Evolutionary conservation across 2,113 vertebrate species (phyloP).

Genomic region (Mormyrus lacerda): DNA sequence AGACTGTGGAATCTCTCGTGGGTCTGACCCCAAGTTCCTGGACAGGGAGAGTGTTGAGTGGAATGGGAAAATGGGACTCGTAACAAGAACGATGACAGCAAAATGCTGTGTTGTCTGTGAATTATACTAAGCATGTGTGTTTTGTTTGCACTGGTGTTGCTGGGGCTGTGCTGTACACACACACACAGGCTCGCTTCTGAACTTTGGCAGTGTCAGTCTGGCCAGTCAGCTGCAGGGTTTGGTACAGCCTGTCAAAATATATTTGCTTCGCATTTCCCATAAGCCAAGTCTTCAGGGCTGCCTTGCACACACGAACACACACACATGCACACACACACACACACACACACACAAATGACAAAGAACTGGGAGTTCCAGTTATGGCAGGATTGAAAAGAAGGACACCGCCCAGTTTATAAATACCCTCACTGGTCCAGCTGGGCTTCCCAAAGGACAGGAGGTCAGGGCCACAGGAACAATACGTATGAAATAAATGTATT

Average conservation of each 20-base stretch:
- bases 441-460: background rate
- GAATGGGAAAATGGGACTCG: conserved; percentile 41
- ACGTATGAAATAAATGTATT: background rate
- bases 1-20: conserved; percentile 45
- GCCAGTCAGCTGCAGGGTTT: conserved; percentile 54
- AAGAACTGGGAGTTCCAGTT: background rate
- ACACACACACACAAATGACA: background rate
- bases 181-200: conserved; percentile 34
- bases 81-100: background rate
- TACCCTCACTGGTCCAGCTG: background rate
- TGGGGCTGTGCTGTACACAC: background rate
- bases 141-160: background rate
- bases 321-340: conserved; percentile 26
- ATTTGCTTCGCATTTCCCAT: conserved; percentile 42
- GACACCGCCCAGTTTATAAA: background rate
- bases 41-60: conserved; percentile 48
- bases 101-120: background rate
- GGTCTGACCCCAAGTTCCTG: conserved; percentile 45
- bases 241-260: conserved; percentile 57
- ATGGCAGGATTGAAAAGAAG: background rate
- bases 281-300: conserved; percentile 52
- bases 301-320: conserved; percentile 41
- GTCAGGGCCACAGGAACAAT: background rate
- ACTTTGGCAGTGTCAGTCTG: conserved; percentile 58
- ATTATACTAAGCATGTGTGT: background rate